Evolutionary conservation across 2,113 vertebrate genomes (phyloP).

Genomic region (Sphyrna mokarran): DNA sequence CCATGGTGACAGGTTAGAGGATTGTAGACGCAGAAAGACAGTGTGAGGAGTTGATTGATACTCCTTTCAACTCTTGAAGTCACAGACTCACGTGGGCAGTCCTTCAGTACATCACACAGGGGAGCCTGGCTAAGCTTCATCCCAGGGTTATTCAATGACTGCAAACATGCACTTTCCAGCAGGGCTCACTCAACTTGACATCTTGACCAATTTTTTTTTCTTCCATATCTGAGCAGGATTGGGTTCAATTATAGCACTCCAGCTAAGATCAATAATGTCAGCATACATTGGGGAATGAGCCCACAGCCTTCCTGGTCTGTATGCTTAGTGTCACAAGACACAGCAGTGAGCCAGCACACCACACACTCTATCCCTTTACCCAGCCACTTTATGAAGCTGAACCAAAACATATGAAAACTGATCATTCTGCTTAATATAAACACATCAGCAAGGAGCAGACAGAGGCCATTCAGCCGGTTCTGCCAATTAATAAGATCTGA

Average conservation of each 20-base stretch:
- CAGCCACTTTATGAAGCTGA: not conserved
- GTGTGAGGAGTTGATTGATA: not conserved
- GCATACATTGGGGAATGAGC: not conserved
- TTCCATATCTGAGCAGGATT: not conserved
- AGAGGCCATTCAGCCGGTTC: no score
- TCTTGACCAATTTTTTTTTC: not conserved
- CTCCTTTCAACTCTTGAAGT: not conserved
- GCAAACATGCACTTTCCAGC: not conserved
- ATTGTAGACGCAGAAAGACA: not conserved
- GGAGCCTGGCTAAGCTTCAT: not conserved
- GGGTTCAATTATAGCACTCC: not conserved
- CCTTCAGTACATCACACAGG: not conserved
- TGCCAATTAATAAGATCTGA: no score
- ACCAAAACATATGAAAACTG: not conserved
- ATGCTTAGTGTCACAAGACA: not conserved
- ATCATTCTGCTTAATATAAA: no score
- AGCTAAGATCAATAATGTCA: not conserved
- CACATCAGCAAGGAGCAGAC: no score
- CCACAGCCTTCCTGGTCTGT: not conserved
- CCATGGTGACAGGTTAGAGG: not conserved
- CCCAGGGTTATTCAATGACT: not conserved
- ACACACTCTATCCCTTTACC: not conserved
- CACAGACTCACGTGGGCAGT: not conserved
- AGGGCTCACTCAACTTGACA: conserved; percentile 1
- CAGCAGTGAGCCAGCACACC: not conserved